A percentile compares a stretch with the other conserved stretches of the same genome.
Evolutionary conservation across 2,113 vertebrate species (phyloP).

Genomic region (Ageneiosus marmoratus): DNA sequence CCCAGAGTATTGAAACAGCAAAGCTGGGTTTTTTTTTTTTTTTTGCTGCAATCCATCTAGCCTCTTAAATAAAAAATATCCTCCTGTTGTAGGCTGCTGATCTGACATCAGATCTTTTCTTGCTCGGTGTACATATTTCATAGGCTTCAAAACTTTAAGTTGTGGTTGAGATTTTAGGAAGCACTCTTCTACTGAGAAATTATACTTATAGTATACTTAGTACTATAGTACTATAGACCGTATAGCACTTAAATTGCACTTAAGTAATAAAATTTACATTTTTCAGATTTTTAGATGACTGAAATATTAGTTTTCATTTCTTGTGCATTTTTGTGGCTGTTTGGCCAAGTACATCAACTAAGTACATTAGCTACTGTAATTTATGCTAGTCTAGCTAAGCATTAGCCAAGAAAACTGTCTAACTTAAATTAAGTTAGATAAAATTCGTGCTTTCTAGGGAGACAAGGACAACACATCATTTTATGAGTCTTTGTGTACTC

Average conservation of each 20-base stretch:
- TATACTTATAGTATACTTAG: no score
- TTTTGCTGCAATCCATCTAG: conserved; percentile 55
- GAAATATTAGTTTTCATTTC: not conserved
- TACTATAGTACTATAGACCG: no score
- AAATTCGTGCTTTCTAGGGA: not conserved
- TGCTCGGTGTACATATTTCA: conserved; percentile 71
- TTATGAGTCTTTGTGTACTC: not conserved
- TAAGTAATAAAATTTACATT: no score
- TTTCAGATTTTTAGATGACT: not conserved
- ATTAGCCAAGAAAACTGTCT: not conserved
- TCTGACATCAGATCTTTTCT: conserved; percentile 65
- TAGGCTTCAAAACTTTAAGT: conserved; percentile 61
- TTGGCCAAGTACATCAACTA: no score
- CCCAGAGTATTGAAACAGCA: conserved; percentile 12
- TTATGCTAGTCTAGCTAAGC: not conserved
- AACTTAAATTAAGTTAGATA: not conserved
- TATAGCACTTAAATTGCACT: no score
- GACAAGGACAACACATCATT: not conserved
- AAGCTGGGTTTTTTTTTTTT: conserved; percentile 27
- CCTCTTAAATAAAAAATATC: conserved; percentile 74
- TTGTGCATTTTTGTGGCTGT: not conserved
- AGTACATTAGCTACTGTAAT: not conserved
- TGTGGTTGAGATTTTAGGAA: conserved; percentile 53
- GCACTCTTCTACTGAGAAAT: not conserved
- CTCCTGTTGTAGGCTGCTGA: conserved; percentile 66